A percentile compares a stretch with the other conserved stretches of the same genome.
Evolutionary conservation across 2,113 vertebrate species (phyloP).

Genomic region (Zapornia atra): DNA sequence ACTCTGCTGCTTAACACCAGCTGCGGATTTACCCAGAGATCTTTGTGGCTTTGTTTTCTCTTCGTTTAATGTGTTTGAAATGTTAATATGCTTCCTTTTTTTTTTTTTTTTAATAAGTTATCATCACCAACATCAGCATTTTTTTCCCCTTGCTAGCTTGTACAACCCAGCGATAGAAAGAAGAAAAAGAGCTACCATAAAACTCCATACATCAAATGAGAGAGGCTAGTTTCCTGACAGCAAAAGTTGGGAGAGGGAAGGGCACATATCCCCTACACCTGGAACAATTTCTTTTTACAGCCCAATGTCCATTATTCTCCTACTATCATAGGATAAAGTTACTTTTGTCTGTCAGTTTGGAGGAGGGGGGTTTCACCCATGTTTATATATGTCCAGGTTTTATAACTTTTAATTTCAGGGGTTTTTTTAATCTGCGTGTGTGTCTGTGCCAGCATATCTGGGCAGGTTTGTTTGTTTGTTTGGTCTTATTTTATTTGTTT

Average conservation of each 20-base stretch:
- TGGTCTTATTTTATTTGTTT: not conserved
- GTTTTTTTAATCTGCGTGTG: not conserved
- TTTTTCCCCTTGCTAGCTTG: not conserved
- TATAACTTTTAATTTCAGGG: not conserved
- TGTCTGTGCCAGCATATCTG: not conserved
- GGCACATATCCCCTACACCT: not conserved
- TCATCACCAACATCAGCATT: not conserved
- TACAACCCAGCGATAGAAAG: not conserved
- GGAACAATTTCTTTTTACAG: not conserved
- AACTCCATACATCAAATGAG: not conserved
- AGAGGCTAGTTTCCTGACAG: not conserved
- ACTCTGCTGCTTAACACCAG: not conserved
- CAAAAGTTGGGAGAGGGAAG: not conserved
- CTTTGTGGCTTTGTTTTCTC: slow-evolving; percentile 45
- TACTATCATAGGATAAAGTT: not conserved
- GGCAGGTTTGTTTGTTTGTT: not conserved
- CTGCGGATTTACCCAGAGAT: slow-evolving; percentile 23
- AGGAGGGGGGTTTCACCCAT: not conserved
- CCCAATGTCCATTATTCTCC: not conserved
- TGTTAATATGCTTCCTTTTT: slow-evolving; percentile 18
- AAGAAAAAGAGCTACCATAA: not conserved
- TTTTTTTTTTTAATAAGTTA: not conserved
- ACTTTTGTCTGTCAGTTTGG: not conserved
- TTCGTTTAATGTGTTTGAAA: slow-evolving; percentile 38
- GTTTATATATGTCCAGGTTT: not conserved